Evolutionary conservation across 2,113 vertebrate genomes (phyloP).

Genomic region (Apeltes quadracus): DNA sequence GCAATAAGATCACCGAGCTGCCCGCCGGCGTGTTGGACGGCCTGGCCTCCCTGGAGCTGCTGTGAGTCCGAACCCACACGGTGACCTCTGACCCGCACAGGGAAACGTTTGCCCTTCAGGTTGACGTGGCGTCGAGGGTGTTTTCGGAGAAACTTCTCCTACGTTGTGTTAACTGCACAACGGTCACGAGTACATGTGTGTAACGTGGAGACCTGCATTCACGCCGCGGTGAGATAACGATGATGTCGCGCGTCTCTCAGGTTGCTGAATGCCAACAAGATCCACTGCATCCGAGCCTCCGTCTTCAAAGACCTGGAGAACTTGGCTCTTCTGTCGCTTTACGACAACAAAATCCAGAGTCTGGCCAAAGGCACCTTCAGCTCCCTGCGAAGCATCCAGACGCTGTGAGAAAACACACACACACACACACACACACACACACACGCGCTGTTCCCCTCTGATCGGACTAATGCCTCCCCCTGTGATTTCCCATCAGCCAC

Average conservation of each 20-base stretch:
- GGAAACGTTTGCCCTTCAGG: too few relatives aligned
- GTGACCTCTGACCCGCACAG: too few relatives aligned
- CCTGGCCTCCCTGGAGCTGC: constrained; percentile 90
- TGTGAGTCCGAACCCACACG: constrained; percentile 88
- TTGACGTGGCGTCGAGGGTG: too few relatives aligned
- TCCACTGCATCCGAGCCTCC: constrained; percentile 89
- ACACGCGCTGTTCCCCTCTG: not conserved
- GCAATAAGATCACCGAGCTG: constrained; percentile 96
- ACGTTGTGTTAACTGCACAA: too few relatives aligned
- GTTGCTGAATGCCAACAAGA: constrained; percentile 95
- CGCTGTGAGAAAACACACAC: constrained; percentile 82
- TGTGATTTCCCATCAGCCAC: constrained; percentile 81
- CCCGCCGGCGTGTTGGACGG: constrained; percentile 92
- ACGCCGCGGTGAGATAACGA: not conserved
- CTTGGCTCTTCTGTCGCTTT: constrained; percentile 92
- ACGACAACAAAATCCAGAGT: constrained; percentile 98
- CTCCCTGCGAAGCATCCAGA: constrained; percentile 91
- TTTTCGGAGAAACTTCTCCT: too few relatives aligned
- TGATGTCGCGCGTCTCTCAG: constrained; percentile 68
- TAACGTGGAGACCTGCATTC: too few relatives aligned
- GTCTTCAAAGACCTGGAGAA: constrained; percentile 94
- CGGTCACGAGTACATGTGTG: too few relatives aligned
- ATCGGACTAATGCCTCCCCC: constrained; percentile 26
- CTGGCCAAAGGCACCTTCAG: constrained; percentile 93
- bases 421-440: constrained; percentile 1